Conservation (phyloP, 2,888 invertebrate species). For the Rhagium mordax region DNA sequence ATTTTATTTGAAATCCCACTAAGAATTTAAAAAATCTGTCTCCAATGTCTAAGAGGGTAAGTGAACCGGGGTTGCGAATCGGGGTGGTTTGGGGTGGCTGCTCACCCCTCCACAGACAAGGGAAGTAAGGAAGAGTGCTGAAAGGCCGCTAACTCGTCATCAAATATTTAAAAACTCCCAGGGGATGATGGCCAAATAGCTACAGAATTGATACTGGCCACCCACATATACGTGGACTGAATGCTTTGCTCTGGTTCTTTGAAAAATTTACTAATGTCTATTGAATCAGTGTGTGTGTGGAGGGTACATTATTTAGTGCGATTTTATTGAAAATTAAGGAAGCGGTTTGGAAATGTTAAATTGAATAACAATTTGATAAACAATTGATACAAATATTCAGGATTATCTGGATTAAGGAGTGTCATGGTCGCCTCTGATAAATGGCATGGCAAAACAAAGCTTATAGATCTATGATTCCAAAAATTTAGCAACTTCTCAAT, state of each 20-base stretch:
- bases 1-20: conserved; percentile 61
- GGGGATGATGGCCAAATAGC: conserved; percentile 65
- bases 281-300: conserved; percentile 38
- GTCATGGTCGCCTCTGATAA: too few species aligned
- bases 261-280: conserved; percentile 46
- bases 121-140: conserved; percentile 59
- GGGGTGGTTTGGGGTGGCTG: conserved; percentile 38
- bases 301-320: conserved; percentile 39
- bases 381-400: too few species aligned
- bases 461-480: too few species aligned
- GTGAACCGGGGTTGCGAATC: conserved; percentile 39
- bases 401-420: too few species aligned
- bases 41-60: conserved; percentile 57
- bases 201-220: conserved; percentile 53
- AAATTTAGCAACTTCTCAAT: too few species aligned
- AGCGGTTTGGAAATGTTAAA: neutral
- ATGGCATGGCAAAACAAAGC: too few species aligned
- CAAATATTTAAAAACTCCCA: conserved; percentile 69
- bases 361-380: neutral
- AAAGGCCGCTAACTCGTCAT: conserved; percentile 69
- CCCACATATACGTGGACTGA: conserved; percentile 43
- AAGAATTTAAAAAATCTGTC: conserved; percentile 68
- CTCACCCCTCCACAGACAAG: conserved; percentile 34
- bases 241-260: conserved; percentile 48
- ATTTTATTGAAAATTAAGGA: neutral